phyloP scores from a whole-genome alignment of 2,797 vertebrate genomes.

The Anguilla megastoma region DNA sequence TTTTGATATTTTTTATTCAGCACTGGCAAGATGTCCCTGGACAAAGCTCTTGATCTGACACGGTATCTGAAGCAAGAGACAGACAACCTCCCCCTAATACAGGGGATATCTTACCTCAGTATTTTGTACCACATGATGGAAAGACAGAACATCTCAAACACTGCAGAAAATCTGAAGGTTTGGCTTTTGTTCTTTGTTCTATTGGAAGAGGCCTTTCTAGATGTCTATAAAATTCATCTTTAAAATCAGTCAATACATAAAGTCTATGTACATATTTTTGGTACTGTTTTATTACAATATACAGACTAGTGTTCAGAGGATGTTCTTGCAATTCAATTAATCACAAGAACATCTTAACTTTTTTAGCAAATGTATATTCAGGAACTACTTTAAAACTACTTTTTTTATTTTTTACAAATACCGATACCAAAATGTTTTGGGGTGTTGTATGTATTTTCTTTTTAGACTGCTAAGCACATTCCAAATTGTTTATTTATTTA shows the following conservation, averaged over 20 bases:
- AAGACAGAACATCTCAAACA: conserved; percentile 26
- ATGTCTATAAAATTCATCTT: background rate
- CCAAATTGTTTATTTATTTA: background rate
- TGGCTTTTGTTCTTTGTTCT: background rate
- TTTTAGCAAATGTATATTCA: too few species aligned
- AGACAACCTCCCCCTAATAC: conserved; percentile 36
- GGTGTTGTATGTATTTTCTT: too few species aligned
- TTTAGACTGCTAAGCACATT: background rate
- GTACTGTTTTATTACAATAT: too few species aligned
- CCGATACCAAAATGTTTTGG: too few species aligned
- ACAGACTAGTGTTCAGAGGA: too few species aligned
- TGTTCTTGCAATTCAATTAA: too few species aligned
- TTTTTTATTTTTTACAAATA: too few species aligned
- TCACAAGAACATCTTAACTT: too few species aligned
- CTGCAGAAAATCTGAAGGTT: conserved; percentile 36
- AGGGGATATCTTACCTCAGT: conserved; percentile 32
- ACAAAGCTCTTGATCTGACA: conserved; percentile 30
- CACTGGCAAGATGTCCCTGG: conserved; percentile 33
- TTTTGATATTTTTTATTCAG: conserved; percentile 23
- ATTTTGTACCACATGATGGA: conserved; percentile 34
- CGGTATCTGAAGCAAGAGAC: conserved; percentile 31
- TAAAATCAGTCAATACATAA: background rate
- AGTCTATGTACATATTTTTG: background rate
- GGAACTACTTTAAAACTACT: too few species aligned
- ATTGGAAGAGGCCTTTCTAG: background rate